Conservation (phyloP, 2,113 vertebrate genomes). For the Galemys pyrenaicus region DNA sequence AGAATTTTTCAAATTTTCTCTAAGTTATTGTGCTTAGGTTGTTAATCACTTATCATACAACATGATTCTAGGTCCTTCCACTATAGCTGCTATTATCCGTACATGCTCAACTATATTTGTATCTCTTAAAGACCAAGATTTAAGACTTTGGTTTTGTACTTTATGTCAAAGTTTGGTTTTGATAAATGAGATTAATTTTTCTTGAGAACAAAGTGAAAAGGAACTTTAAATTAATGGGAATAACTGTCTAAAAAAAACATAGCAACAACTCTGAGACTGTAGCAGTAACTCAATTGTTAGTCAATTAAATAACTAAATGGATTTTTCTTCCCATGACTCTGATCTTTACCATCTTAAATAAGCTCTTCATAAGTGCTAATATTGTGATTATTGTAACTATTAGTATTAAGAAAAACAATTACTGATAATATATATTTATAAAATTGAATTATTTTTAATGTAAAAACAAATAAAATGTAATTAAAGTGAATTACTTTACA, state of each 20-base stretch:
- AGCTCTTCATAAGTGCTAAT: neutral
- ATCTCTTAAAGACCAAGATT: neutral
- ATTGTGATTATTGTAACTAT: neutral
- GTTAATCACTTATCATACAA: neutral
- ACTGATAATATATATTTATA: neutral
- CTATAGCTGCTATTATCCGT: neutral
- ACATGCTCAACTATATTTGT: neutral
- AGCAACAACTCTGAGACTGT: neutral
- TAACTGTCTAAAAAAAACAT: too few relatives aligned
- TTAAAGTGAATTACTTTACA: neutral
- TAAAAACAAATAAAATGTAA: neutral
- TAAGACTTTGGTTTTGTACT: too few relatives aligned
- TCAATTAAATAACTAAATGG: neutral
- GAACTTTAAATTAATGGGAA: neutral
- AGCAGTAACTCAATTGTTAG: neutral
- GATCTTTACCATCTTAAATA: neutral
- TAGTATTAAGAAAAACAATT: neutral
- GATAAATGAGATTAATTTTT: neutral
- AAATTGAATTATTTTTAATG: conserved; percentile 19
- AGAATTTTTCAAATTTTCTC: conserved; percentile 33
- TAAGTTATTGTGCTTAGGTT: neutral
- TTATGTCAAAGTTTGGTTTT: neutral
- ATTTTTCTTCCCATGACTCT: neutral
- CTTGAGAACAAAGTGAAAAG: neutral
- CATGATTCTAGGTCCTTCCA: neutral